Evolutionary conservation across 2,113 vertebrate species (phyloP), one percentile per base, ranked within the genome.

Genomic region (Gymnarchus niloticus): DNA sequence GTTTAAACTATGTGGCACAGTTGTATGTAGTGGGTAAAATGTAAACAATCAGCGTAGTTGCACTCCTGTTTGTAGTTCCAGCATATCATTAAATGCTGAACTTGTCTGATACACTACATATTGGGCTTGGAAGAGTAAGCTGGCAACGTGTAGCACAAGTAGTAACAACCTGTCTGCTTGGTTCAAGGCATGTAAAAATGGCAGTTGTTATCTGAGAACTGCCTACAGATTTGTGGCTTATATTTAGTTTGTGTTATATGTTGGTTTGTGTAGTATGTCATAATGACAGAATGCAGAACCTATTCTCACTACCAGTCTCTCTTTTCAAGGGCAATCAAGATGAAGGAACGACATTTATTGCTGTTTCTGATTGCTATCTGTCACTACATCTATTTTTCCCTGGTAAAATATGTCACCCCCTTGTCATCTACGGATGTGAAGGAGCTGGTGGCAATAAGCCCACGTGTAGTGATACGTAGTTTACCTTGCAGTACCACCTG

Each of bases 401-500:
- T 44, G 19, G 52, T 19, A 17, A 44, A 7, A 28, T 82, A 28
- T 52, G 41, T 25, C 19, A 44, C 80, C 28, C 48, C 49, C 17
- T 57, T 83, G 46, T n/a, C 33, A 2, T 25, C 85, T n/a, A 83
- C 1, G 2, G 37, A 87, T 14, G 41, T 73, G 51, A 86, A 90
- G 69, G 87, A 90, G 46, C 76, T 92, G 44, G 85, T 80, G 12
- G 23, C 90, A 0, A 88, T 90, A 0, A 81, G 84, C 0, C 88
- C 90, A 0, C 73, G 83, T 86, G 86, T 96, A 0, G 5, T 90
- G 0, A 80, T 94, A 4, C 89, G 89, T 17, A 81, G 92, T 76
- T 95, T 95, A 0, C 44, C 93, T 28, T 99, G 98, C 88, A 97
- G 96, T 3, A 87, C 92, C 85, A 96, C 96, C 57, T 99, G 97